Percentiles rank a stretch among this genome's conserved stretches.
Conservation (phyloP, 2,113 vertebrate genomes). For the Ailurus styani region DNA sequence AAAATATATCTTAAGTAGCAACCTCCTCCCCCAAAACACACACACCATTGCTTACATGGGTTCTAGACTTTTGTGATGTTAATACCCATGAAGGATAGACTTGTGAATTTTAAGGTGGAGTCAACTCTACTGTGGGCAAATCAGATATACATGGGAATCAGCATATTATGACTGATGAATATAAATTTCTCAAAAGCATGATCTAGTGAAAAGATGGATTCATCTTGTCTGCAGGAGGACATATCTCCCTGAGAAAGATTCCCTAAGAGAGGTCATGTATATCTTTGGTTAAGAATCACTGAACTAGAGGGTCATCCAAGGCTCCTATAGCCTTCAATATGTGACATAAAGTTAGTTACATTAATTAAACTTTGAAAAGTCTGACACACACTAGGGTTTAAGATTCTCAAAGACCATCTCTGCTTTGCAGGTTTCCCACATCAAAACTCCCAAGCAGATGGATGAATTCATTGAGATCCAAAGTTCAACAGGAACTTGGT, state of each 20-base stretch:
- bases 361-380: background rate
- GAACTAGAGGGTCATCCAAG: background rate
- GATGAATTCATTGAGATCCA: slow-evolving; percentile 98
- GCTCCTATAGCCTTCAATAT: background rate
- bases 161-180: background rate
- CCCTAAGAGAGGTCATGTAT: background rate
- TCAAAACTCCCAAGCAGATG: slow-evolving; percentile 94
- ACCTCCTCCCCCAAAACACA: too few species aligned
- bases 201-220: background rate
- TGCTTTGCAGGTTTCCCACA: slow-evolving; percentile 89
- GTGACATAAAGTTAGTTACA: background rate
- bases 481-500: slow-evolving; percentile 91
- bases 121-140: background rate
- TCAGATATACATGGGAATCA: background rate
- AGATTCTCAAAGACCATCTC: background rate
- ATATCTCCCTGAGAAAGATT: background rate
- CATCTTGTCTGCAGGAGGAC: background rate
- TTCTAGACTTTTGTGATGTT: background rate
- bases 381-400: background rate
- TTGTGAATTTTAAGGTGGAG: background rate
- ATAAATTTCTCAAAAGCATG: background rate
- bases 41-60: background rate
- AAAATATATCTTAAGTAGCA: background rate
- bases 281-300: background rate
- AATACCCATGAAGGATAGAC: background rate